phyloP scores from a whole-genome alignment of 2,113 vertebrate genomes.

The Ophiodon elongatus region DNA sequence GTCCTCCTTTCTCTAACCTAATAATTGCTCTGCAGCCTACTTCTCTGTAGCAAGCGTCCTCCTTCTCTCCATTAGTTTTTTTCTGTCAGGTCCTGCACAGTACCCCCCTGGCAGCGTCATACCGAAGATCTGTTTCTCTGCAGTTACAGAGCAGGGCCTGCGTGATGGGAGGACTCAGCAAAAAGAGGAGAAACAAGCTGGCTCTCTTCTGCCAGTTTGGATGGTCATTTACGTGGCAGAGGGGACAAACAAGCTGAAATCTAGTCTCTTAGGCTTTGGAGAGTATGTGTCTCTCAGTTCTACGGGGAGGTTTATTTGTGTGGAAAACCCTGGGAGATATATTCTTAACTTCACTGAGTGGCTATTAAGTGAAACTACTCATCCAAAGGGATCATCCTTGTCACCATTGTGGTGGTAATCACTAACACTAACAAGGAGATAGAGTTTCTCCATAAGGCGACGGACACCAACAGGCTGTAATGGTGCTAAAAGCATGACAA shows the following conservation, averaged over 20 bases:
- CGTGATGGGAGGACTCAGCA: constrained; percentile 78
- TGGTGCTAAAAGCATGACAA: not conserved
- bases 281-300: not conserved
- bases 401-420: not conserved
- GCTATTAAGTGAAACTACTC: not conserved
- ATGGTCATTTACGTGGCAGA: not conserved
- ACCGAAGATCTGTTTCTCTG: constrained; percentile 61
- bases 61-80: constrained; percentile 31
- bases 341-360: not conserved
- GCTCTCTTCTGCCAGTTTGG: constrained; percentile 25
- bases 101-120: constrained; percentile 31
- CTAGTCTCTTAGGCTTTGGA: too few species aligned
- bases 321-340: not conserved
- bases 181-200: constrained; percentile 57
- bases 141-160: constrained; percentile 61
- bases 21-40: constrained; percentile 47
- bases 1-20: constrained; percentile 72
- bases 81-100: constrained; percentile 42
- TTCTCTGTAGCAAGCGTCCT: not conserved
- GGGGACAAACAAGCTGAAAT: not conserved
- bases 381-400: not conserved
- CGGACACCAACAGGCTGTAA: constrained; percentile 3
- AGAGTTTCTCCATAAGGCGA: not conserved
- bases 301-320: not conserved
- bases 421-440: not conserved